phyloP scores from a whole-genome alignment of 2,797 vertebrate species.

The Vipera ursinii region DNA sequence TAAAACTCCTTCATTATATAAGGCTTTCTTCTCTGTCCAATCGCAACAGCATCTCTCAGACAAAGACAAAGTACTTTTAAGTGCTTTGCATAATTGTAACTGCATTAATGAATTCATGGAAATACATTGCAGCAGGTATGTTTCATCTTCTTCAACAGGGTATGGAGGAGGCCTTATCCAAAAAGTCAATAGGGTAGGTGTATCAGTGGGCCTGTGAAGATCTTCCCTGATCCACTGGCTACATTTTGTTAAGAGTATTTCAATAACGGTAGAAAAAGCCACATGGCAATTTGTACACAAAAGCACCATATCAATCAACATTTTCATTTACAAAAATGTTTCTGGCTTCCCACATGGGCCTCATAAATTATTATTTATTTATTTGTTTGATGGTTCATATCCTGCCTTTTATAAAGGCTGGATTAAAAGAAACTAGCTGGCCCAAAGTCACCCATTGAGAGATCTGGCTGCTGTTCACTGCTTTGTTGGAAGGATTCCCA shows the following conservation, averaged over 20 bases:
- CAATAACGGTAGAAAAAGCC: neutral
- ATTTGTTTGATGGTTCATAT: neutral
- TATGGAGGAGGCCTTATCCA: neutral
- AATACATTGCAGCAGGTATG: slow-evolving; percentile 23
- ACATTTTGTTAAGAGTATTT: neutral
- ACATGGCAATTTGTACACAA: neutral
- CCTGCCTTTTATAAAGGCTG: neutral
- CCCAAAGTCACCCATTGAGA: neutral
- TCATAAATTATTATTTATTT: neutral
- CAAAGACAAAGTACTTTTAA: slow-evolving; percentile 43
- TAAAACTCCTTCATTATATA: slow-evolving; percentile 27
- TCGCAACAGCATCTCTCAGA: slow-evolving; percentile 34
- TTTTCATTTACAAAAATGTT: neutral
- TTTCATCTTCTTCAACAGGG: neutral
- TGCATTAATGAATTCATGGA: slow-evolving; percentile 40
- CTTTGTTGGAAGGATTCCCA: neutral
- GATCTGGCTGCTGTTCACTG: neutral
- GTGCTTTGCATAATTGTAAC: slow-evolving; percentile 28
- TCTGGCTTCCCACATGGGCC: neutral
- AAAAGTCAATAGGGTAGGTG: neutral
- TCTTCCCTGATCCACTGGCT: neutral
- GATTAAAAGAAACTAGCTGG: neutral
- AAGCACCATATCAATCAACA: neutral
- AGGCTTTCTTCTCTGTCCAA: slow-evolving; percentile 21
- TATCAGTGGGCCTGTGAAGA: neutral